Evolutionary conservation across 2,797 vertebrate species (phyloP), one percentile per base, ranked within the genome.

Genomic region (Arctocebus calabarensis): DNA sequence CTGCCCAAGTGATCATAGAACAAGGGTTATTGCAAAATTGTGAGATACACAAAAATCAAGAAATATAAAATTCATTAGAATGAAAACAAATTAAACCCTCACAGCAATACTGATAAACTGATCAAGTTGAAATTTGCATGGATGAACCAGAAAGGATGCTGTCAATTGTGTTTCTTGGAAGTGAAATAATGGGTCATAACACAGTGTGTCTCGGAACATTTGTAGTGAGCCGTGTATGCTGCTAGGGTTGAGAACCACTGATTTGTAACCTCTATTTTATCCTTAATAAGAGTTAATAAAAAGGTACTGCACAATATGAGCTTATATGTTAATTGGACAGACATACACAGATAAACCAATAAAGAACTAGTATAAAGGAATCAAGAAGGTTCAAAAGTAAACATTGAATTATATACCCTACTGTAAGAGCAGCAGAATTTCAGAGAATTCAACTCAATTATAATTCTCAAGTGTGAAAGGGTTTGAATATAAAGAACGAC

Each of bases 401-500:
- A 89, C 40, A 43, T 14, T 52, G 84, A 93, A 89, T 94, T 90
- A 74, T 32, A 64, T 27, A 90, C 77, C 52, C 64, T 88, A 48
- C 64, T 91, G 78, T 29, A 48, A 81, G 73, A 95, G 87, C 84
- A 84, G 88, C 90, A 86, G 77, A 94, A 91, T 94, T 91, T 85
- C 59, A 94, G 68, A 95, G 94, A 96, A 88, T 23, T 17, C 84
- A 87, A 78, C 89, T 96, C 97, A 97, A 93, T 97, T 94, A 97
- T 85, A 96, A 79, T 95, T 79, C 81, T 84, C 93, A 96, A 95
- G 81, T 97, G 91, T 93, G 90, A 95, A 96, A 95, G 64, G 64
- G 74, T 95, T 96, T 95, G 87, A 94, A 93, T 96, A 92, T 96
- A 95, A 97, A 94, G 97, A 88, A 94, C 45, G 57, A 81, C 92